Percentiles rank a stretch among this genome's conserved stretches.
These are phyloP conservation scores for Rhabdomys dilectus DNA, from an alignment of 2,113 vertebrate genomes.

Conservation along the genomic window DNA sequence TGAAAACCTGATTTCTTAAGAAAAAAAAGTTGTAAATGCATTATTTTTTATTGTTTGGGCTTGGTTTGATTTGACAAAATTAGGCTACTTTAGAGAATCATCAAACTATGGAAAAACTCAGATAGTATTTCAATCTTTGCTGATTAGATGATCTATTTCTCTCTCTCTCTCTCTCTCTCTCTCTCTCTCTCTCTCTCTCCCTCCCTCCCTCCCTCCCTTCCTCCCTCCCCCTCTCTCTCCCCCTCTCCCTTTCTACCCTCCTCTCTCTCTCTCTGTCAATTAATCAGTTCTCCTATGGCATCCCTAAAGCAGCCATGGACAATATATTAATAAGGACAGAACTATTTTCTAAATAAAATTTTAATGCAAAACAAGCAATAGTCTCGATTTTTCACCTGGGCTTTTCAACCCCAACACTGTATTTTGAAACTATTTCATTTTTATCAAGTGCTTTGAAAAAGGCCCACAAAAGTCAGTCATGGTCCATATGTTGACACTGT, in stretches of 20 bases:
- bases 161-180: not conserved
- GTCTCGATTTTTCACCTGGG: not conserved
- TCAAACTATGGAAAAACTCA: not conserved
- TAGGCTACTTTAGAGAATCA: not conserved
- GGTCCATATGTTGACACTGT: not conserved
- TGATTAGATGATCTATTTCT: not conserved
- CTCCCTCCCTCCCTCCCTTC: too few relatives aligned
- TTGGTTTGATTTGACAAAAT: not conserved
- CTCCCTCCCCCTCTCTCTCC: too few relatives aligned
- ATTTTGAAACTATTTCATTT: not conserved
- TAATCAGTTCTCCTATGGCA: not conserved
- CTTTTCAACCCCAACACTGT: not conserved
- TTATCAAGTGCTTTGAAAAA: not conserved
- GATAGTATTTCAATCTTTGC: not conserved
- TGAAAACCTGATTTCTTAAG: not conserved
- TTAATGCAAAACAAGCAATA: not conserved
- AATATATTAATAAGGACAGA: not conserved
- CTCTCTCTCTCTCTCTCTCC: too few relatives aligned
- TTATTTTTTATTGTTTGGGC: not conserved
- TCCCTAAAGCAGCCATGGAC: not conserved
- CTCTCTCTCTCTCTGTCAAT: not conserved
- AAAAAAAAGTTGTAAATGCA: not conserved
- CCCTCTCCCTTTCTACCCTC: too few relatives aligned
- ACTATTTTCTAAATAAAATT: conserved; percentile 25
- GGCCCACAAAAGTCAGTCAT: not conserved